A percentile compares a stretch with the other conserved stretches of the same genome.
phyloP scores from a whole-genome alignment of 2,113 vertebrate species.

The Microcebus lehilahytsara region DNA sequence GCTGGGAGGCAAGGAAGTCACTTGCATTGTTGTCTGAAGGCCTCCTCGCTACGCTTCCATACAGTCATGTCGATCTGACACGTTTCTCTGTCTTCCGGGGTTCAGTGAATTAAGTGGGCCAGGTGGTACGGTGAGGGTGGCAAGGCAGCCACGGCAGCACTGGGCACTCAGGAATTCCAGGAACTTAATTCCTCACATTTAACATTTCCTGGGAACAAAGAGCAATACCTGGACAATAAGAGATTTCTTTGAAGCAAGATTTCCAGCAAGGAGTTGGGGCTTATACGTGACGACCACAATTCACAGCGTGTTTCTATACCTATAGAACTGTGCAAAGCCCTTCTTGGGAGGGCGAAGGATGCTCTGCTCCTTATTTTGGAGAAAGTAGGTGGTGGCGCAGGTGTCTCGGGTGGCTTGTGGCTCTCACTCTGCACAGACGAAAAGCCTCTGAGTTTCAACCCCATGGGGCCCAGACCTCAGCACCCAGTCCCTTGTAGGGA shows the following conservation, averaged over 20 bases:
- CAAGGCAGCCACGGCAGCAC: accelerated
- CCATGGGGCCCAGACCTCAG: background rate
- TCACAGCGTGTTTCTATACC: background rate
- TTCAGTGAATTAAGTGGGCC: background rate
- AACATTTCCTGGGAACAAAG: background rate
- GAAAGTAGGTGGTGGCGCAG: background rate
- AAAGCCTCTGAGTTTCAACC: background rate
- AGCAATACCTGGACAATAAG: background rate
- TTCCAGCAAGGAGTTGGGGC: background rate
- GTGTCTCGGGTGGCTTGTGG: too few species aligned
- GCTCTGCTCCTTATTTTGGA: background rate
- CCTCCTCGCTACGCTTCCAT: too few species aligned
- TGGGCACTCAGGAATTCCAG: background rate
- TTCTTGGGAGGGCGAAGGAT: background rate
- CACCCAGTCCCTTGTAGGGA: background rate
- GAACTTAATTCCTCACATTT: background rate
- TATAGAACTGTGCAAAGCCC: background rate
- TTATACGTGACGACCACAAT: background rate
- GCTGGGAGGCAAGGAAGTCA: background rate
- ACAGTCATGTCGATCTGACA: background rate
- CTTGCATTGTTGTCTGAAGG: too few species aligned
- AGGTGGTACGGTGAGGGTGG: too few species aligned
- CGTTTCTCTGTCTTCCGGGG: background rate
- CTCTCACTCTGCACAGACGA: background rate
- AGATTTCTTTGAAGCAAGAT: background rate